Base-by-base conservation (phyloP, 2,797 vertebrate species). In the Xyrichtys novacula region DNA sequence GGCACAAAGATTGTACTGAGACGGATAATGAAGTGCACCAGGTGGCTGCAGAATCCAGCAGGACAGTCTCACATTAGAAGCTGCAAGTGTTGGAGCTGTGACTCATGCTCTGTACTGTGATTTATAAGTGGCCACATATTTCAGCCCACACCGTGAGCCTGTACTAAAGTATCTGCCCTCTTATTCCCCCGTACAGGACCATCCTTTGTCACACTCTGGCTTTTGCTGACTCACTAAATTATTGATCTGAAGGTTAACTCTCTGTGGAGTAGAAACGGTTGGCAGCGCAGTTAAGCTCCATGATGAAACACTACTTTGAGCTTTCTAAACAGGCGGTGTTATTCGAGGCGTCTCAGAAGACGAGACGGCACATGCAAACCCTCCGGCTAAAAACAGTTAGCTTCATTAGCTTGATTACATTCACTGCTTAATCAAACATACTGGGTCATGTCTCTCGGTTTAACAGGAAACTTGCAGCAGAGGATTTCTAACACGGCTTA, bases 71-170 rank as follows among this genome's bases (percentile, higher is more conserved):
- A 61, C 63, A 74, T 80, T 57, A 52, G 68, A 69, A 20, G 16
- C 65, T 66, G 65, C 76, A 65, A 78, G 79, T 74, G 74, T 64
- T 81, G 55, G 7, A 48, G 61, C 63, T 52, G 36, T 85, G 82
- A 89, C 55, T 80, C 67, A 77, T 25, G 9, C 53, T 66, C 48
- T 36, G 9, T 16, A 39, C 39, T 22, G 23, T 36, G 23, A 58
- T 73, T 85, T 69, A 56, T 28, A 61, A 58, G 32, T n/a, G 47
- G 32, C 5, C 39, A 44, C n/a, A 42, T 68, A 56, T 56, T 70
- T 59, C 55, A 62, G 20, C 54, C 8, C 34, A 22, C 29, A 12
- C 15, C 16, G 31, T 26, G 4, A 36, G n/a, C 26, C 34, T 9
- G 14, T 28, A 5, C 29, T 39, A 8, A 62, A 46, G 22, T 3